Evolutionary conservation across 2,797 vertebrate species (phyloP), one percentile per base, ranked within the genome.

Genomic region (Scomberomorus guttatus): DNA sequence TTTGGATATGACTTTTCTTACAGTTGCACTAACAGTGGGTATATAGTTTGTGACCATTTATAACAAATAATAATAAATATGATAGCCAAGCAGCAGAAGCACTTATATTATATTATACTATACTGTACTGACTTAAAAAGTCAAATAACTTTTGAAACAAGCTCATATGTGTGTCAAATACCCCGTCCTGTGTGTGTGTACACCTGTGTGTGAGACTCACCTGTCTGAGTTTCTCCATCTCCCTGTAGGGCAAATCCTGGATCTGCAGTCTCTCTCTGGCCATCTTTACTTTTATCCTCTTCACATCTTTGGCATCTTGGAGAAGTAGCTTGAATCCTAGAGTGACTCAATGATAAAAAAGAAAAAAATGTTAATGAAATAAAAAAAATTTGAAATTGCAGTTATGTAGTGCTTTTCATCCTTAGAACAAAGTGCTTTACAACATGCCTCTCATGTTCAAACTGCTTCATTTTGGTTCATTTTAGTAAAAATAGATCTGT

Each of bases 171-270:
- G 44, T 17, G 44, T 17, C 13, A 62, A 25, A 48, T 14, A 22
- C 20, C 9, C 42, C 24, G 59, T 7, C 25, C 22, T n/a, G 27
- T 57, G 10, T 8, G 5, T 62, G 51, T 20, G 32, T 44, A 15
- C 39, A 10, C 9, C 10, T 44, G 42, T 17, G 15, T 12, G 15
- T 17, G 15, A 59, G 7, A 62, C 76, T 25, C 83, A 97, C 98
- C 97, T 97, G 96, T 88, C 97, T 94, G 83, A 98, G 93, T 88
- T 94, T 95, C 87, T 98, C 98, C 97, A 99, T 96, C 2, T 99
- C 97, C 27, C 97, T 96, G 93, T 99, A 99, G 3, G 97, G 90
- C 67, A 99, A 93, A 65, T 97, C 94, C 73, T 96, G 90, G 32
- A 81, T 60, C 50, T 92, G 80, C 12, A 96, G 59, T 8, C 84